These are phyloP conservation scores for Tinamus guttatus DNA, from an alignment of 2,113 vertebrate species.

Conservation along the genomic window DNA sequence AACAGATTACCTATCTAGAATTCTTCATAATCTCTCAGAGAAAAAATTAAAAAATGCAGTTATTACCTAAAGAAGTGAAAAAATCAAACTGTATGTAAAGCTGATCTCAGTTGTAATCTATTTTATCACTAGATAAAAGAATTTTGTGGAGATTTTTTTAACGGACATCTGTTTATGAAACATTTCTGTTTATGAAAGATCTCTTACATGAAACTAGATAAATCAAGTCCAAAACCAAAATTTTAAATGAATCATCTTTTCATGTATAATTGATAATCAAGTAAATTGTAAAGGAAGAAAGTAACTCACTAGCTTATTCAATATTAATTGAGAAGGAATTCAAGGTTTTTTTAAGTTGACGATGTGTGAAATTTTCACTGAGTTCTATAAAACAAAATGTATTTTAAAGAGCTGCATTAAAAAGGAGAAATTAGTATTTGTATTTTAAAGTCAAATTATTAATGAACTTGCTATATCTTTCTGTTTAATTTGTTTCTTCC, in stretches of 20 bases:
- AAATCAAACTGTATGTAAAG: neutral
- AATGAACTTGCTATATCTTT: neutral
- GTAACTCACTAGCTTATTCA: constrained; percentile 18
- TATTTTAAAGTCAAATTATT: neutral
- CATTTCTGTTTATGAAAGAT: neutral
- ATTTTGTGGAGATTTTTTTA: neutral
- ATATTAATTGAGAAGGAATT: constrained; percentile 22
- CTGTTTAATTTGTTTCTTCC: neutral
- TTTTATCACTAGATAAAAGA: neutral
- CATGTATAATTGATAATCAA: constrained; percentile 23
- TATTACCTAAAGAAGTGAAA: neutral
- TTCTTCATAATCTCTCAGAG: neutral
- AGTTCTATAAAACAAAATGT: neutral
- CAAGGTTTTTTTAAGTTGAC: constrained; percentile 11
- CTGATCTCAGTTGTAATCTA: neutral
- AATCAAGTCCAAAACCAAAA: neutral
- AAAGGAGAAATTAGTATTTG: neutral
- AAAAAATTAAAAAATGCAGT: neutral
- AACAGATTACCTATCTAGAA: neutral
- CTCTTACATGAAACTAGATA: neutral
- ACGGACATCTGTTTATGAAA: neutral
- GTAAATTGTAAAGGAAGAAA: constrained; percentile 19
- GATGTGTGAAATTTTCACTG: neutral
- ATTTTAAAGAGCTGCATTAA: constrained; percentile 2
- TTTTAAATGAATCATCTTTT: neutral